Base-by-base conservation (phyloP, 2,797 vertebrate genomes). In the Bradypodion ventrale region DNA sequence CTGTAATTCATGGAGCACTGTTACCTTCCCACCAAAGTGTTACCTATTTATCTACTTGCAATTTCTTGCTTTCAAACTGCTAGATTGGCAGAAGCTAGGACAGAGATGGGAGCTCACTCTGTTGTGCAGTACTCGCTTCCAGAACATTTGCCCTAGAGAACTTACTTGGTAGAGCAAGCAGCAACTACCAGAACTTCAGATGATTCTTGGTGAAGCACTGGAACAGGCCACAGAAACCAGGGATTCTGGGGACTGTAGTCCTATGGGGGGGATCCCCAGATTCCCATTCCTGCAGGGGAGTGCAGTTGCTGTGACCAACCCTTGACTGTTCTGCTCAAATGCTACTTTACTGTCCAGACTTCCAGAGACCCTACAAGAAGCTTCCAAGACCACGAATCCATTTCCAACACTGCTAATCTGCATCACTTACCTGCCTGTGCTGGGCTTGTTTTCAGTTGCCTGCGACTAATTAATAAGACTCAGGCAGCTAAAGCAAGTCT, bases 401-500 rank as follows among this genome's bases (percentile, higher is more conserved):
- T 8, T 1, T 75, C 15, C 77, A 87, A 59, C 75, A 12, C 76
- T 85, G 60, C 77, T 83, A 65, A 32, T 1, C 0, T 72, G 69
- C 12, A 35, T 15, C 73, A 75, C 42, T 49, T 81, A 75, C 87
- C 73, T 89, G 3, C 93, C 95, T 46, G 96, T 87, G 94, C 97
- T 21, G 91, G 97, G 97, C 97, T 98, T 98, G 97, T 98, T 98
- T 98, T 98, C 97, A 94, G 97, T 98, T 98, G 98, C 97, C 97
- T 98, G 97, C 83, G 97, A 94, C 95, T 91, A 93, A 91, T 40
- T 95, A 89, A 83, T 88, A 95, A 94, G 89, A 96, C 97, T 96
- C 98, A 98, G 98, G 98, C 98, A 98, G 97, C 97, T 97, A 98
- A 98, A 98, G 97, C 97, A 98, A 98, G 97, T 97, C 97, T 97